Conservation (phyloP, 2,888 invertebrate species). For the Matsumyia berberina region DNA sequence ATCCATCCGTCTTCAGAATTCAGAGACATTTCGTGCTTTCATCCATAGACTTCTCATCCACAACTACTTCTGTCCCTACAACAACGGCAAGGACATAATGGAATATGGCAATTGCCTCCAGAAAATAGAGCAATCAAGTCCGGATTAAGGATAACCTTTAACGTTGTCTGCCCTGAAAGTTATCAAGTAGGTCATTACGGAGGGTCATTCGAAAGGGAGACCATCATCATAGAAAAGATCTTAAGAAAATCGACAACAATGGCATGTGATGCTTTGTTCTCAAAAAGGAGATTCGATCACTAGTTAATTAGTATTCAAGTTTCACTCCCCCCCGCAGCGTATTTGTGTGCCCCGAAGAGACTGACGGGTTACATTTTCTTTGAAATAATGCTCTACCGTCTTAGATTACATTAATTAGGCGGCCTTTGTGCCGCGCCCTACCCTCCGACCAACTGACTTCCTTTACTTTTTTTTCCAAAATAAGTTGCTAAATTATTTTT, state of each 20-base stretch:
- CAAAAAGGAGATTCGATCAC: not conserved
- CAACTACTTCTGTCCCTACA: no score
- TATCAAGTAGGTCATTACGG: no score
- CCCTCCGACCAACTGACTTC: not conserved
- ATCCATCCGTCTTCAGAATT: no score
- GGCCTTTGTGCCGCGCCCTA: conserved; percentile 13
- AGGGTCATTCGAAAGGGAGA: no score
- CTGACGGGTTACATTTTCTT: not conserved
- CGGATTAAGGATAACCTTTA: no score
- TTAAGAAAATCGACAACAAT: not conserved
- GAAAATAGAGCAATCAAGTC: no score
- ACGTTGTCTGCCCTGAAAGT: no score
- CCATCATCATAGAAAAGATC: no score
- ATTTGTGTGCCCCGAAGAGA: not conserved
- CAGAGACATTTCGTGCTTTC: no score
- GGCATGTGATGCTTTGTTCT: not conserved
- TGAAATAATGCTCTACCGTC: conserved; percentile 25
- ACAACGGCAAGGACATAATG: no score
- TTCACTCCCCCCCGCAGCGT: not conserved
- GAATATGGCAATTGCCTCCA: no score
- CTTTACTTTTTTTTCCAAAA: not conserved
- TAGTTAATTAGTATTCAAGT: conserved; percentile 2
- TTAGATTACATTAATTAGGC: conserved; percentile 52
- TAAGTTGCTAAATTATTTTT: conserved; percentile 18
- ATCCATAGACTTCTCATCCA: no score